Evolutionary conservation across 2,888 invertebrate genomes (phyloP).

Genomic region (Torymus tubicola): DNA sequence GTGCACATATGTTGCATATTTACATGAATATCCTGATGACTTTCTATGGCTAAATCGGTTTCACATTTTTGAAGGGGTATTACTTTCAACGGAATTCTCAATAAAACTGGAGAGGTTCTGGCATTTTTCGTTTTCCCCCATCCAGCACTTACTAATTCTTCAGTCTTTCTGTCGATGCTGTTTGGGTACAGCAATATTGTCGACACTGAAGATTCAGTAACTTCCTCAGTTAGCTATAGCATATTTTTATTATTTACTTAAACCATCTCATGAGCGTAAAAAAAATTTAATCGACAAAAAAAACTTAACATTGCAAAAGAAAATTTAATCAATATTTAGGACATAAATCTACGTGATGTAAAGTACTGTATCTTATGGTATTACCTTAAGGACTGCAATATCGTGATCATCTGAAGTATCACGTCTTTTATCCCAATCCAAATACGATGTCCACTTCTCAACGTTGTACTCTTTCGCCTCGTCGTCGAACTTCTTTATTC

Average conservation of each 20-base stretch:
- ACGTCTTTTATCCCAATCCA: background rate
- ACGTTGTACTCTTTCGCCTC: background rate
- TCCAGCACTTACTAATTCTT: background rate
- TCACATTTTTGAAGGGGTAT: background rate
- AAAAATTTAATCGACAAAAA: background rate
- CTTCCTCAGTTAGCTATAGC: background rate
- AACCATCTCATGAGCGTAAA: background rate
- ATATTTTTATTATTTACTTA: background rate
- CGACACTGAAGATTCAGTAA: background rate
- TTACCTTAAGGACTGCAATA: slow-evolving; percentile 1
- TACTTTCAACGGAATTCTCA: background rate
- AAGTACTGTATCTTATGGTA: background rate
- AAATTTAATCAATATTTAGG: too few relatives aligned
- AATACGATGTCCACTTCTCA: background rate
- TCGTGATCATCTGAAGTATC: background rate
- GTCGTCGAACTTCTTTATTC: background rate
- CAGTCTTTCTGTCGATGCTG: background rate
- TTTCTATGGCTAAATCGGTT: background rate
- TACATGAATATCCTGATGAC: background rate
- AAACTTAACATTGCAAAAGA: background rate
- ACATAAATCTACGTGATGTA: too few relatives aligned
- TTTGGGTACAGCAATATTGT: background rate
- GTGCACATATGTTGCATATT: slow-evolving; percentile 7
- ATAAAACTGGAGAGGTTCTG: background rate
- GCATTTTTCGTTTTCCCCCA: background rate